These are phyloP conservation scores for Drosophila anomalata DNA, from an alignment of 2,888 invertebrate species.

Conservation along the genomic window DNA sequence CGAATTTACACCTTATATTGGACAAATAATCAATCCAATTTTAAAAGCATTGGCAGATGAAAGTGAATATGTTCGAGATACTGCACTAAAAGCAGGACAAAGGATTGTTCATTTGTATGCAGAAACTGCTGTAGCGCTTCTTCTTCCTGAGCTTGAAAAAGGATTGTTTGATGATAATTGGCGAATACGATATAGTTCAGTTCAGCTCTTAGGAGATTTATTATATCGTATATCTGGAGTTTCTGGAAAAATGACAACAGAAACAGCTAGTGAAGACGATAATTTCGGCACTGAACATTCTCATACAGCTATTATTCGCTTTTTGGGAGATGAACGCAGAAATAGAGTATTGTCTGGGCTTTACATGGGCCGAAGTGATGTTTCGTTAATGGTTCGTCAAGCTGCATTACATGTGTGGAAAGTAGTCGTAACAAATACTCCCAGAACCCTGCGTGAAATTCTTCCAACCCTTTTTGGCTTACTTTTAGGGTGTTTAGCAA, in stretches of 20 bases:
- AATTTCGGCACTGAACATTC: slow-evolving; percentile 99
- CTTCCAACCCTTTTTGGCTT: slow-evolving; percentile 96
- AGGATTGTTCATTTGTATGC: slow-evolving; percentile 98
- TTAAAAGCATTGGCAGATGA: slow-evolving; percentile 99
- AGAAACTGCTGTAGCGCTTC: slow-evolving; percentile 95
- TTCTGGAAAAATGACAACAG: slow-evolving; percentile 99
- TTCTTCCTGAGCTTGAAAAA: slow-evolving; percentile 96
- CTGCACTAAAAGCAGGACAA: slow-evolving; percentile 98
- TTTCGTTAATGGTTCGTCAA: slow-evolving; percentile 97
- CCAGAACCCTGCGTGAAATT: slow-evolving; percentile 97
- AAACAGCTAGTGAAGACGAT: slow-evolving; percentile 98
- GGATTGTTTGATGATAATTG: slow-evolving; percentile 99
- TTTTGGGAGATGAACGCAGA: slow-evolving; percentile 94
- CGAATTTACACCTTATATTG: slow-evolving; percentile 97
- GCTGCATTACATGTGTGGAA: slow-evolving; percentile 99
- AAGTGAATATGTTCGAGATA: slow-evolving; percentile 99
- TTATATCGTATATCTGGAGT: slow-evolving; percentile 98
- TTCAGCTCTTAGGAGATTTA: slow-evolving; percentile 97
- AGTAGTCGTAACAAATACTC: slow-evolving; percentile 99
- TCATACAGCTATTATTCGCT: slow-evolving; percentile 94
- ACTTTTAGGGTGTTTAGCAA: slow-evolving; percentile 96
- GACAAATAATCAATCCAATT: slow-evolving; percentile 98
- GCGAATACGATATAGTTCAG: slow-evolving; percentile 97
- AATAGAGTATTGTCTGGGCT: slow-evolving; percentile 96
- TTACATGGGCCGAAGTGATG: slow-evolving; percentile 99